Evolutionary conservation across 2,888 invertebrate species (phyloP).

Genomic region (Mycalesis mineus): DNA sequence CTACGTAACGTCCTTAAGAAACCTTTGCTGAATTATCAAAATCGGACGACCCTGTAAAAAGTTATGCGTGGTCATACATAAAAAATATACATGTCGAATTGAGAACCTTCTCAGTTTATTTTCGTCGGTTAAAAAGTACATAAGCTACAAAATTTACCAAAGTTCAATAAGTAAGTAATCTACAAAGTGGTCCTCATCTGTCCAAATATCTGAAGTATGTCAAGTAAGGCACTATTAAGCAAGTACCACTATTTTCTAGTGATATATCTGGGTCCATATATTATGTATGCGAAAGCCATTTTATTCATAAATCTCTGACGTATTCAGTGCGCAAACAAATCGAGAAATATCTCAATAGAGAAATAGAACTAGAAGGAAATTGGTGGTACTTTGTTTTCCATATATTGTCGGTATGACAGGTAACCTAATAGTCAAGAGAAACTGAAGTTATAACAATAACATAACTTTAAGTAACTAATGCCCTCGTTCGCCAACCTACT

Average conservation of each 20-base stretch:
- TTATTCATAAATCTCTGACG: constrained; percentile 12
- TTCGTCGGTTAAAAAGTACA: no score
- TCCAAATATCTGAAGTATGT: neutral
- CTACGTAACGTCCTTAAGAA: no score
- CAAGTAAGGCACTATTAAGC: neutral
- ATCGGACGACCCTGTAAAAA: no score
- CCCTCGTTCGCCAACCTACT: no score
- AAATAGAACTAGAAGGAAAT: neutral
- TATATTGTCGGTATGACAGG: neutral
- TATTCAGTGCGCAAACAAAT: constrained; percentile 11
- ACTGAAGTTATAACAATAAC: no score
- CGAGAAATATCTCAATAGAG: constrained; percentile 1
- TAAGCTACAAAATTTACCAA: no score
- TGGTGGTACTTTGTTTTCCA: neutral
- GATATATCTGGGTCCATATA: constrained; percentile 4
- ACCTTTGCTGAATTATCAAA: no score
- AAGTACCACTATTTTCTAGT: neutral
- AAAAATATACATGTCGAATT: no score
- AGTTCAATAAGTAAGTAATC: no score
- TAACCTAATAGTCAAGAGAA: neutral
- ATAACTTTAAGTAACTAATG: no score
- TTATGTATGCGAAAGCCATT: constrained; percentile 7
- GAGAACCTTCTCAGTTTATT: no score
- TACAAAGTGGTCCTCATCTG: neutral
- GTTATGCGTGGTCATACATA: no score